Evolutionary conservation across 2,113 vertebrate genomes (phyloP).

Genomic region (Rhagologus leucostigma): DNA sequence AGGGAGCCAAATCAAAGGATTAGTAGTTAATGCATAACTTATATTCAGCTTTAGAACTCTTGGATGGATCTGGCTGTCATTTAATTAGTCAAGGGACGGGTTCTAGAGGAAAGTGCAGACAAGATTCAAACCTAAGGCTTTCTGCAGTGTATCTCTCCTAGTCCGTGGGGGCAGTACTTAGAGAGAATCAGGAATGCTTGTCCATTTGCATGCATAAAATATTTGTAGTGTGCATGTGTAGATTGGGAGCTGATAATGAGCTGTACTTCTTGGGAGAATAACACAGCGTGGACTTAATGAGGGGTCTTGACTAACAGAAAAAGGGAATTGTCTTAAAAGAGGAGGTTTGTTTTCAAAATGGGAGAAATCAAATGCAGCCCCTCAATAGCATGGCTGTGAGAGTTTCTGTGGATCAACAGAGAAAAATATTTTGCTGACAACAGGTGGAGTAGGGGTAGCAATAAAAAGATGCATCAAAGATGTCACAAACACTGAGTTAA

Average conservation of each 20-base stretch:
- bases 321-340: neutral
- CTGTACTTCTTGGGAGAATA: neutral
- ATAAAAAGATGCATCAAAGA: neutral
- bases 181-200: neutral
- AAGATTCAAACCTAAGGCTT: neutral
- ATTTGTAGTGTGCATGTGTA: neutral
- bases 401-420: neutral
- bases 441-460: neutral
- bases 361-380: neutral
- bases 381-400: neutral
- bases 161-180: neutral
- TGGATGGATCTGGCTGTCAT: neutral
- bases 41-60: neutral
- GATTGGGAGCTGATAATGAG: neutral
- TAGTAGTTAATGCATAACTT: conserved; percentile 46
- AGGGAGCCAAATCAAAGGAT: conserved; percentile 38
- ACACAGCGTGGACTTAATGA: neutral
- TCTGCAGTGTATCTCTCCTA: neutral
- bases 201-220: conserved; percentile 12
- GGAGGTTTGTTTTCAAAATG: neutral
- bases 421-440: neutral
- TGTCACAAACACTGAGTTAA: neutral
- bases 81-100: conserved; percentile 2
- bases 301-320: neutral
- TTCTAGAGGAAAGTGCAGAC: neutral